Conservation (phyloP, 2,888 invertebrate genomes). For the Unio pictorum region DNA sequence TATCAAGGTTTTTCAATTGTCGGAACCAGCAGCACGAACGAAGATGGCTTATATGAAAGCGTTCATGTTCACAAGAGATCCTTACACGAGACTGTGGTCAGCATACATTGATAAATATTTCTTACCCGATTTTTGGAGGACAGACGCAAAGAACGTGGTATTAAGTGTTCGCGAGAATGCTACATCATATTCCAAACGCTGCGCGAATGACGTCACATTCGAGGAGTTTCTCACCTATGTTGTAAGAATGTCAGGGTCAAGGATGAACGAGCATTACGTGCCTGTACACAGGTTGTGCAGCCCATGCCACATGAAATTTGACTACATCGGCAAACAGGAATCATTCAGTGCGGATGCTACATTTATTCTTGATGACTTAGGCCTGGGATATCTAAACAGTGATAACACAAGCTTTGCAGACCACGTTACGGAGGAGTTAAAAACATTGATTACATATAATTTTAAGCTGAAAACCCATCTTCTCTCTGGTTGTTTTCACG, state of each 20-base stretch:
- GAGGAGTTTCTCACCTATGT: constrained; percentile 33
- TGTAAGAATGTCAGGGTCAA: constrained; percentile 2
- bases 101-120: constrained; percentile 49
- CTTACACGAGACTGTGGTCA: constrained; percentile 44
- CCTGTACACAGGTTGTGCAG: constrained; percentile 39
- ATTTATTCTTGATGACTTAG: constrained; percentile 25
- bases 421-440: constrained; percentile 25
- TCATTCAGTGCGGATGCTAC: constrained; percentile 34
- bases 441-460: constrained; percentile 27
- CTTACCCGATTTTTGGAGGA: constrained; percentile 47
- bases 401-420: constrained; percentile 3
- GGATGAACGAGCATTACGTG: constrained; percentile 36
- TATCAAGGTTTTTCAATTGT: constrained; percentile 10
- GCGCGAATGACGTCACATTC: constrained; percentile 46
- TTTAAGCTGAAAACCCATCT: constrained; percentile 18
- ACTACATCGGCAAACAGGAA: constrained; percentile 36
- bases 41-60: background rate
- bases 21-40: background rate
- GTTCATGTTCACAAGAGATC: constrained; percentile 44
- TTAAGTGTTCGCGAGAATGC: constrained; percentile 7
- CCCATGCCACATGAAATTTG: constrained; percentile 37
- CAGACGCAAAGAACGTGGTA: constrained; percentile 22
- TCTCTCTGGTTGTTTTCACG: constrained; percentile 18
- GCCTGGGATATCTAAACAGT: constrained; percentile 11
- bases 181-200: constrained; percentile 13